These are phyloP conservation scores for Masticophis lateralis DNA, from an alignment of 2,797 vertebrate species.

Conservation along the genomic window DNA sequence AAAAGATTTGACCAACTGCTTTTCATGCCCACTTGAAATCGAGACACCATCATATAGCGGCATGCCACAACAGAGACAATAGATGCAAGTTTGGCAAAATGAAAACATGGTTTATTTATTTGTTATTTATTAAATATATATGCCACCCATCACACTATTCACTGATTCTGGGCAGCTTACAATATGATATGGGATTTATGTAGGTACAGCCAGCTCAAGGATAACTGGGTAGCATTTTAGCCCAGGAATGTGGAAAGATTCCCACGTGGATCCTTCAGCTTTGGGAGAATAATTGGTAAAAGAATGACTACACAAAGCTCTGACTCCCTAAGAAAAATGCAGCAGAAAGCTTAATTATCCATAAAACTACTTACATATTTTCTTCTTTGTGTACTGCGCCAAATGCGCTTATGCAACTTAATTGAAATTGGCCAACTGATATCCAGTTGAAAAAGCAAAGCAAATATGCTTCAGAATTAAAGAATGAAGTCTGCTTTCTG, in stretches of 20 bases:
- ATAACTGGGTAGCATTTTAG: not conserved
- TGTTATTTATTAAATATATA: not conserved
- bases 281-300: not conserved
- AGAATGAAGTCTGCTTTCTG: not conserved
- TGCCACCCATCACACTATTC: not conserved
- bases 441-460: slow-evolving; percentile 28
- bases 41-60: not conserved
- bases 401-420: slow-evolving; percentile 54
- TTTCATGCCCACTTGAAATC: not conserved
- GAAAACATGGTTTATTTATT: not conserved
- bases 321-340: not conserved
- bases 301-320: not conserved
- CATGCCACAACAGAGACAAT: not conserved
- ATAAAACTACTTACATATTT: slow-evolving; percentile 16
- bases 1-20: not conserved
- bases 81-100: not conserved
- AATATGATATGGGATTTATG: not conserved
- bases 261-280: not conserved
- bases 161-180: not conserved
- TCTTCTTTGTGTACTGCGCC: slow-evolving; percentile 42
- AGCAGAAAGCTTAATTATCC: not conserved
- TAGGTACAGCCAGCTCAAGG: not conserved
- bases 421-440: slow-evolving; percentile 57
- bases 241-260: not conserved
- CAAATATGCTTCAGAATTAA: not conserved